Conservation (phyloP, 2,888 invertebrate genomes). For the Sinhomidia bicolor region DNA sequence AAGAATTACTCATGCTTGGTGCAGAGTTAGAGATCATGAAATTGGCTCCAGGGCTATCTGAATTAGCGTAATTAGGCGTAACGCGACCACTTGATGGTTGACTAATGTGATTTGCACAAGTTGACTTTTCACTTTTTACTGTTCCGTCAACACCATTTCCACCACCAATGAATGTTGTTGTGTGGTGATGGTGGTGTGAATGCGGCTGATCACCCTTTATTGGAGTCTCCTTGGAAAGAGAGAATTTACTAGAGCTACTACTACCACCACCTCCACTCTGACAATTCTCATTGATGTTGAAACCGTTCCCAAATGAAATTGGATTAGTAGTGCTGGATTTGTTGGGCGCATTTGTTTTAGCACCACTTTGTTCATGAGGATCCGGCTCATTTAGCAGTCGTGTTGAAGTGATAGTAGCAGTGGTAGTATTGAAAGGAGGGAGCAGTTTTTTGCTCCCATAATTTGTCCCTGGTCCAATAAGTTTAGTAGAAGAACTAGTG, state of each 20-base stretch:
- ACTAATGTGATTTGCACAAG: constrained; percentile 72
- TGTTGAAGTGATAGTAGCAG: constrained; percentile 9
- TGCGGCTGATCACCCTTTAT: constrained; percentile 57
- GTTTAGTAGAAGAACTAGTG: constrained; percentile 61
- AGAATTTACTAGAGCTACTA: constrained; percentile 49
- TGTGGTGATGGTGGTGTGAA: constrained; percentile 20
- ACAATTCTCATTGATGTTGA: constrained; percentile 52
- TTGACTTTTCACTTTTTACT: constrained; percentile 64
- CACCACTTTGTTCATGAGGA: constrained; percentile 23
- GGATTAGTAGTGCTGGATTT: constrained; percentile 66
- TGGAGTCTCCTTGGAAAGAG: constrained; percentile 66
- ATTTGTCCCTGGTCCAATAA: constrained; percentile 75
- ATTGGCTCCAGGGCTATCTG: constrained; percentile 74
- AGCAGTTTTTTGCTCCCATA: constrained; percentile 64
- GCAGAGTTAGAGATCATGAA: constrained; percentile 67
- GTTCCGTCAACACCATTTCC: constrained; percentile 51
- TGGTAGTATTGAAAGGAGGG: constrained; percentile 3
- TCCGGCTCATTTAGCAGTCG: constrained; percentile 69
- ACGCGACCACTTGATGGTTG: constrained; percentile 62
- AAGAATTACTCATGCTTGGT: constrained; percentile 31
- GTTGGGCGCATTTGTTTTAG: constrained; percentile 58
- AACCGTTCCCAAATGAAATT: constrained; percentile 65
- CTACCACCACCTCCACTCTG: not conserved
- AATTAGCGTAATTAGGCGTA: constrained; percentile 73
- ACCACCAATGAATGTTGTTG: constrained; percentile 44